Base-by-base conservation (phyloP, 2,113 vertebrate genomes). In the Stigmatopora argus region DNA sequence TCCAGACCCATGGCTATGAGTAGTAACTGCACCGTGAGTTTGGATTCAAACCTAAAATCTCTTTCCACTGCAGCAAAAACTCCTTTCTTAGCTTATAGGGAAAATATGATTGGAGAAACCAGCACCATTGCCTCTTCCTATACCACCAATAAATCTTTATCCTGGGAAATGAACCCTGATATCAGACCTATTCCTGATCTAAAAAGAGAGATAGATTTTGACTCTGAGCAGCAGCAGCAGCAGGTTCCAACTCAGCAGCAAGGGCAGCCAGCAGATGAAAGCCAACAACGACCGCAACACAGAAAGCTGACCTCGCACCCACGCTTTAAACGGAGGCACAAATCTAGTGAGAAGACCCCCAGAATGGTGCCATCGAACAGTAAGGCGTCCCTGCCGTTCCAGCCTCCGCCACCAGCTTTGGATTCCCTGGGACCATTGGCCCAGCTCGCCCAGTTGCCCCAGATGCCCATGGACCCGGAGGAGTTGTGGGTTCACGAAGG, bases 401-500 rank as follows among this genome's bases (percentile, higher is more conserved):
- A 92, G 77, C 91, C 93, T 78, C 94, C 93, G 65, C 92, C 94
- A 21, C 78, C 92, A 1, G 83, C 92, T 80, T 83, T 94, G 87
- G 92, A 92, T 87, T 93, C 94, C 73, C 87, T 94, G 88, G 92
- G 91, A 67, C 92, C 94, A 51, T 89, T 96, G 91, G 93, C 93
- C 74, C 95, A 96, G 77, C 92, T 96, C 51, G 91, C 95, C 86
- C 94, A 96, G 92, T 94, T 98, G 80, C 97, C 97, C 83, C 92
- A 97, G 91, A 94, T 98, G 93, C 96, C 96, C 92, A 93, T 99
- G 87, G 96, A 99, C 90, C 95, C 94, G 61, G 95, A 97, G 83
- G 97, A 99, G 92, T 93, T 98, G 90, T 99, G 96, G 96, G 93
- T 98, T 78, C 97, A 99, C 0, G 96, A 98, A 89, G 93, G 93